Conservation (phyloP, 2,888 invertebrate species). For the Horisme vitalbata region DNA sequence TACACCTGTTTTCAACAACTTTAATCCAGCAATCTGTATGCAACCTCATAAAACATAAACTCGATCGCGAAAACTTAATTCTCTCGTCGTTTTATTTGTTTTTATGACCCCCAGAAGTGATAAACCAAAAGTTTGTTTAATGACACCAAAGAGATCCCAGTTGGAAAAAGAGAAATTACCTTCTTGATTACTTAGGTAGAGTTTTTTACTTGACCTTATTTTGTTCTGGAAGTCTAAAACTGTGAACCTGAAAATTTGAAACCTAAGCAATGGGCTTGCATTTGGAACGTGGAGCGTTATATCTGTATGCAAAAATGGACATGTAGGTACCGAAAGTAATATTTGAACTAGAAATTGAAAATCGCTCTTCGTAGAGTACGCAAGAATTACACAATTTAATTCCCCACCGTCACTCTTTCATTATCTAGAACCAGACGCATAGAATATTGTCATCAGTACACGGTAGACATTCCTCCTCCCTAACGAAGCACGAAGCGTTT, state of each 20-base stretch:
- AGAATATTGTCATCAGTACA: no score
- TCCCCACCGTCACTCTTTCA: no score
- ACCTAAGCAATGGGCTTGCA: no score
- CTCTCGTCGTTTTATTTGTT: conserved; percentile 32
- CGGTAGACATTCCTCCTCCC: no score
- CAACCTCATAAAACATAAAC: conserved; percentile 31
- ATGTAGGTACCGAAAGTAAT: no score
- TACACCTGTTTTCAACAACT: conserved; percentile 19
- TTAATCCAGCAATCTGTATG: conserved; percentile 28
- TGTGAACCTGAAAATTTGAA: not conserved
- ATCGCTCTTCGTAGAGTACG: no score
- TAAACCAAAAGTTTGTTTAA: conserved; percentile 35
- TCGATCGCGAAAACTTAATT: conserved; percentile 31
- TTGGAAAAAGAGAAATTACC: conserved; percentile 20
- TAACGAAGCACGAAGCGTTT: no score
- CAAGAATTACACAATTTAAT: no score
- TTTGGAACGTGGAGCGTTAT: no score
- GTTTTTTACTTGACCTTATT: conserved; percentile 19
- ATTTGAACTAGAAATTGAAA: no score
- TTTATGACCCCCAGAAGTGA: conserved; percentile 32
- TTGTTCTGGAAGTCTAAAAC: conserved; percentile 9
- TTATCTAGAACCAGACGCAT: no score
- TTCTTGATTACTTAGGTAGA: conserved; percentile 22
- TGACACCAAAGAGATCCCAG: conserved; percentile 32
- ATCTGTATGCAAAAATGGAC: no score